These are phyloP conservation scores for Cosmopolites sordidus DNA, from an alignment of 2,888 invertebrate species.

Conservation along the genomic window DNA sequence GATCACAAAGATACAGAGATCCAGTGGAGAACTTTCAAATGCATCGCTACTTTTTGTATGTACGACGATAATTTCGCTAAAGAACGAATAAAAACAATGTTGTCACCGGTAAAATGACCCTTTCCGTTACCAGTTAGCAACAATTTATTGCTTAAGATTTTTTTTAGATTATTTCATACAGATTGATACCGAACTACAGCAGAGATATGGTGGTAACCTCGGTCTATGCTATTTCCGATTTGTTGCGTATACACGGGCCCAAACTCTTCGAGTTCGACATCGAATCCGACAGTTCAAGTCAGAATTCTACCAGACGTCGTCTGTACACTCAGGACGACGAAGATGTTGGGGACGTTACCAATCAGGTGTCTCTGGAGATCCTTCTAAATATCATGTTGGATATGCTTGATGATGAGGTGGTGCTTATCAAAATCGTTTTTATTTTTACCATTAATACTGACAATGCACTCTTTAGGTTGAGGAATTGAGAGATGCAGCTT, in stretches of 20 bases:
- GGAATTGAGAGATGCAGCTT: conserved; percentile 26
- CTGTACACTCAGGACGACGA: conserved; percentile 24
- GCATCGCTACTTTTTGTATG: conserved; percentile 29
- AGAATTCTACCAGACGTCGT: conserved; percentile 11
- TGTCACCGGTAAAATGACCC: conserved; percentile 31
- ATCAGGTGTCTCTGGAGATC: conserved; percentile 16
- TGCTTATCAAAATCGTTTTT: too few species aligned
- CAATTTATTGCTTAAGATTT: background rate
- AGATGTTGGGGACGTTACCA: conserved; percentile 12
- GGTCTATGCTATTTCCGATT: conserved; percentile 23
- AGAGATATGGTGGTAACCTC: conserved; percentile 15
- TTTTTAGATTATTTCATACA: conserved; percentile 23
- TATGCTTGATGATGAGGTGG: conserved; percentile 32
- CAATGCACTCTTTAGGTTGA: conserved; percentile 30
- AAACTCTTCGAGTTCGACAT: conserved; percentile 19
- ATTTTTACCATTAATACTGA: too few species aligned
- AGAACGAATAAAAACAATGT: conserved; percentile 28
- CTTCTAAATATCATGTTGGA: conserved; percentile 28
- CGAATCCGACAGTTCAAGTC: background rate
- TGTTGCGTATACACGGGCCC: conserved; percentile 24
- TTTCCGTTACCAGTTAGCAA: background rate
- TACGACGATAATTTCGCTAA: conserved; percentile 30
- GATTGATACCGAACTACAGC: conserved; percentile 18
- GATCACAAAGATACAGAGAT: conserved; percentile 24
- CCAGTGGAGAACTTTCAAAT: conserved; percentile 30